Evolutionary conservation across 2,888 invertebrate species (phyloP).

Genomic region (Epirrita christyi): DNA sequence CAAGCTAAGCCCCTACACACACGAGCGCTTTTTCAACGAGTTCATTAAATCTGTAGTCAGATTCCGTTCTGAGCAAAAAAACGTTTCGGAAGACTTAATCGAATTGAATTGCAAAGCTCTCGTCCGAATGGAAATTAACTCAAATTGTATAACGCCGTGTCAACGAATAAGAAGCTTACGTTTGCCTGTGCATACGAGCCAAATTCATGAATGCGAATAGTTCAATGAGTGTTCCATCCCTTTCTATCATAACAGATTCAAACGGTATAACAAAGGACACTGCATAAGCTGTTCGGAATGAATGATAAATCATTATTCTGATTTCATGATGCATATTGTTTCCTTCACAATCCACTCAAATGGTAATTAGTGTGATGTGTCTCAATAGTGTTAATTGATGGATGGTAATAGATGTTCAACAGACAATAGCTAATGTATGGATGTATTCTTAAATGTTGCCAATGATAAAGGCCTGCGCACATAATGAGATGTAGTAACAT

Average conservation of each 20-base stretch:
- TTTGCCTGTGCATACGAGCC: background rate
- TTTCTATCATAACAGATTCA: conserved; percentile 2
- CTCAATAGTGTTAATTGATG: conserved; percentile 5
- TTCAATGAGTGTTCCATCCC: conserved; percentile 11
- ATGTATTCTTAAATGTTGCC: background rate
- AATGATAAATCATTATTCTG: background rate
- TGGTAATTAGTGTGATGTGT: background rate
- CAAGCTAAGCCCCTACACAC: too few relatives aligned
- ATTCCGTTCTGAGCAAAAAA: too few relatives aligned
- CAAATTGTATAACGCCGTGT: too few relatives aligned
- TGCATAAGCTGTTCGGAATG: background rate
- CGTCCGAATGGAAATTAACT: background rate
- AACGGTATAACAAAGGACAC: background rate
- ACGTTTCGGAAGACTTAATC: too few relatives aligned
- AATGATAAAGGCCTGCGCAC: background rate
- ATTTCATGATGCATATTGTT: background rate
- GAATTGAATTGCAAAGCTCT: background rate
- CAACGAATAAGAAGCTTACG: background rate
- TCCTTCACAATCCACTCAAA: background rate
- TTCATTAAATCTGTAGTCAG: too few relatives aligned
- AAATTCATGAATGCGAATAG: conserved; percentile 12
- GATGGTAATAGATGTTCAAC: background rate
- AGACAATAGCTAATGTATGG: background rate
- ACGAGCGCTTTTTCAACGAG: too few relatives aligned
- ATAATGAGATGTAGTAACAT: background rate